Evolutionary conservation across 2,113 vertebrate genomes (phyloP).

Genomic region (Propithecus coquereli): DNA sequence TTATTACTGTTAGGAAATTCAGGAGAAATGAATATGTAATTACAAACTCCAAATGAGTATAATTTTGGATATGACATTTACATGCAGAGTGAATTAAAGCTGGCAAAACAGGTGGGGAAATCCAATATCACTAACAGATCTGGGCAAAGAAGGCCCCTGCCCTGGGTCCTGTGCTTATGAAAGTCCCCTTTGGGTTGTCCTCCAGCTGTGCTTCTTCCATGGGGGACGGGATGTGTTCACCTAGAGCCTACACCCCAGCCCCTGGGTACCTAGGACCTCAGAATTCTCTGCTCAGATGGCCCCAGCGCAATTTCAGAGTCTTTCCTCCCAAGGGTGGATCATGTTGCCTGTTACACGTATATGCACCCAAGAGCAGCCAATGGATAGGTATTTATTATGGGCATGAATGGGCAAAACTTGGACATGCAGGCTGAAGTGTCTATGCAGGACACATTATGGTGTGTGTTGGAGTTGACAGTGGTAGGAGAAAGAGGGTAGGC

Average conservation of each 20-base stretch:
- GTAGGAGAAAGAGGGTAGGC: background rate
- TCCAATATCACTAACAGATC: background rate
- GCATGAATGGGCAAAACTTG: background rate
- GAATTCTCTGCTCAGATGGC: background rate
- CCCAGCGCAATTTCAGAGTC: background rate
- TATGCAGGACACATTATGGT: background rate
- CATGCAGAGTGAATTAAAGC: background rate
- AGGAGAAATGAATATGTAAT: background rate
- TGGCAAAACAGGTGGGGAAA: background rate
- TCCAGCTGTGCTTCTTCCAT: background rate
- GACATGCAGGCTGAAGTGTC: background rate
- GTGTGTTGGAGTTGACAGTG: background rate
- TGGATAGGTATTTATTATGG: background rate
- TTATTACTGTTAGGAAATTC: background rate
- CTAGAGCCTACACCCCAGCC: background rate
- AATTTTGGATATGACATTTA: background rate
- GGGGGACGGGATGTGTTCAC: background rate
- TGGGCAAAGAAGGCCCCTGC: background rate
- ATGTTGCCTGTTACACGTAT: background rate
- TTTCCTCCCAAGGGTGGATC: background rate
- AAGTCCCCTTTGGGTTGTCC: background rate
- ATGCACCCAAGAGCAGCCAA: background rate
- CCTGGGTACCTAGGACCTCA: background rate
- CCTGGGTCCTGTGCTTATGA: background rate
- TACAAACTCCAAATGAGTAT: background rate